Conservation (phyloP, 2,113 vertebrate genomes). For the Bufo gargarizans region DNA sequence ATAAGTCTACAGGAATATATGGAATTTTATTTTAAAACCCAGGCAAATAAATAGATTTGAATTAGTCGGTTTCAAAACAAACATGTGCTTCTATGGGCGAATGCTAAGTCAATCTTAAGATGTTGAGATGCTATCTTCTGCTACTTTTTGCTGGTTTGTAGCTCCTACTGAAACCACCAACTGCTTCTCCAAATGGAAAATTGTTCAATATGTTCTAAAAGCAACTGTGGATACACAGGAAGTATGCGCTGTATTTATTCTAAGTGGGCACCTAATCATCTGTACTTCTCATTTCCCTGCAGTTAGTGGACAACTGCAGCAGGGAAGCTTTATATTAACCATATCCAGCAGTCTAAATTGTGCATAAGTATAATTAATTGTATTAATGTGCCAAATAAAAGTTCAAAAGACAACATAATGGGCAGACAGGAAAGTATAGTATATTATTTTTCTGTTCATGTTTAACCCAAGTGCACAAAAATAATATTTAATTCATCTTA, state of each 20-base stretch:
- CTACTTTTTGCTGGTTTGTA: constrained; percentile 15
- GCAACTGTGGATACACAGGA: background rate
- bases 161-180: background rate
- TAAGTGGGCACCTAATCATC: constrained; percentile 20
- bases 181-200: background rate
- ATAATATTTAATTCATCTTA: background rate
- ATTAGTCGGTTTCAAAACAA: constrained; percentile 12
- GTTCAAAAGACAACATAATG: background rate
- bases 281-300: background rate
- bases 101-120: background rate
- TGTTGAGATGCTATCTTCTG: constrained; percentile 7
- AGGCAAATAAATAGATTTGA: background rate
- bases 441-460: background rate
- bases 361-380: background rate
- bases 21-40: background rate
- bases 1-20: background rate
- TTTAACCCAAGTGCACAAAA: background rate
- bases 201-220: constrained; percentile 10
- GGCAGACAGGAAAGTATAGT: background rate
- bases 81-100: constrained; percentile 1
- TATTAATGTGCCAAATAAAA: background rate
- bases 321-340: constrained; percentile 4
- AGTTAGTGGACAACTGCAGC: background rate
- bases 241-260: background rate
- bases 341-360: constrained; percentile 17